phyloP scores from a whole-genome alignment of 2,888 invertebrate species.

The Leucophenga montana region DNA sequence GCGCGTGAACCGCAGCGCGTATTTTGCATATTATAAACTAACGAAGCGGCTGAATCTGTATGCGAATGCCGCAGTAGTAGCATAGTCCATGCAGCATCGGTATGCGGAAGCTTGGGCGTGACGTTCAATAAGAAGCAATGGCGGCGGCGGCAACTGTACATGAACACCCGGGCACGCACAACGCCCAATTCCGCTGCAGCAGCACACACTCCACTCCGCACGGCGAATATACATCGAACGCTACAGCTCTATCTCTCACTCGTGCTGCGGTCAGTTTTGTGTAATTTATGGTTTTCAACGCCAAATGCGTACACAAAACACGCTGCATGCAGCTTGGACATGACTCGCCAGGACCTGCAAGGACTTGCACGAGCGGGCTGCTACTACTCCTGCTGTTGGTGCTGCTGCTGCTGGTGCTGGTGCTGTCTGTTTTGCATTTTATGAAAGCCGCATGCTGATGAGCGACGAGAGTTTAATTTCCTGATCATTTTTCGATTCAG shows the following conservation, averaged over 20 bases:
- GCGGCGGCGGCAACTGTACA: background rate
- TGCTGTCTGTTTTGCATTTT: constrained; percentile 54
- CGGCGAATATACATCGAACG: background rate
- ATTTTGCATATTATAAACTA: constrained; percentile 55
- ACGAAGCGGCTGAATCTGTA: constrained; percentile 10
- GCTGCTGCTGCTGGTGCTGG: constrained; percentile 26
- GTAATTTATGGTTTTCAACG: constrained; percentile 60
- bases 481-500: constrained; percentile 65
- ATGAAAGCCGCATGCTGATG: constrained; percentile 61
- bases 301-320: constrained; percentile 35
- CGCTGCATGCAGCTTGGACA: constrained; percentile 29
- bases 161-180: background rate
- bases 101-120: background rate
- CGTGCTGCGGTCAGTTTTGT: constrained; percentile 51
- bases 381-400: constrained; percentile 28
- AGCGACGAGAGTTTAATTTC: constrained; percentile 65
- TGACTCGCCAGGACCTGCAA: constrained; percentile 23
- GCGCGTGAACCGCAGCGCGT: constrained; percentile 32
- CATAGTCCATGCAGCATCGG: background rate
- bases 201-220: too few relatives aligned
- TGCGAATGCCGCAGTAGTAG: background rate
- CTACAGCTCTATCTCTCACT: background rate
- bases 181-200: background rate
- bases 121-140: constrained; percentile 5
- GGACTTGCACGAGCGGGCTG: too few relatives aligned